Evolutionary conservation across 2,113 vertebrate species (phyloP).

Genomic region (Cervus canadensis): DNA sequence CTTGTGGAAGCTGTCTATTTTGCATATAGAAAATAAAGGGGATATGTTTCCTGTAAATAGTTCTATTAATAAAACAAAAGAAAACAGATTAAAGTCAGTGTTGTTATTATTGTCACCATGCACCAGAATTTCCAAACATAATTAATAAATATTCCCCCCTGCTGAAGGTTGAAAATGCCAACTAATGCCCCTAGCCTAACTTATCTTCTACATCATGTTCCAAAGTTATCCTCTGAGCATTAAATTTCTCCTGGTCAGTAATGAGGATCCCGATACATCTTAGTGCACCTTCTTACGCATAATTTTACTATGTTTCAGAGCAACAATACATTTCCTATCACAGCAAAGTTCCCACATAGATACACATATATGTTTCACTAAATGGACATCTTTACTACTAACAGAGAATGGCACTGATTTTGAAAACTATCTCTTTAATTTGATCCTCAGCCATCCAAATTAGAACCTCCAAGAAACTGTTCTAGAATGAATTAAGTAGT

Average conservation of each 20-base stretch:
- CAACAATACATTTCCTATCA: not conserved
- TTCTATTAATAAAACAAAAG: not conserved
- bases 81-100: not conserved
- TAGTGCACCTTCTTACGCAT: not conserved
- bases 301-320: not conserved
- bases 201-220: not conserved
- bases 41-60: not conserved
- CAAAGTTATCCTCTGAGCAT: not conserved
- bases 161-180: not conserved
- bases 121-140: not conserved
- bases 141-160: not conserved
- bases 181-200: not conserved
- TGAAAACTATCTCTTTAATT: not conserved
- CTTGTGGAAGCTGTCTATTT: not conserved
- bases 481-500: not conserved
- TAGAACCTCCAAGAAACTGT: not conserved
- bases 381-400: not conserved
- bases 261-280: not conserved
- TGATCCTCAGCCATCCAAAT: not conserved
- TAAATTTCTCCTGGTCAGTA: not conserved
- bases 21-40: not conserved
- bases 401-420: not conserved
- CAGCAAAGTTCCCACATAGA: not conserved
- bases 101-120: not conserved
- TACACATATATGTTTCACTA: not conserved